Percentiles rank a stretch among this genome's conserved stretches.
Evolutionary conservation across 2,888 invertebrate species (phyloP).

Genomic region (Heliothis peltigera): DNA sequence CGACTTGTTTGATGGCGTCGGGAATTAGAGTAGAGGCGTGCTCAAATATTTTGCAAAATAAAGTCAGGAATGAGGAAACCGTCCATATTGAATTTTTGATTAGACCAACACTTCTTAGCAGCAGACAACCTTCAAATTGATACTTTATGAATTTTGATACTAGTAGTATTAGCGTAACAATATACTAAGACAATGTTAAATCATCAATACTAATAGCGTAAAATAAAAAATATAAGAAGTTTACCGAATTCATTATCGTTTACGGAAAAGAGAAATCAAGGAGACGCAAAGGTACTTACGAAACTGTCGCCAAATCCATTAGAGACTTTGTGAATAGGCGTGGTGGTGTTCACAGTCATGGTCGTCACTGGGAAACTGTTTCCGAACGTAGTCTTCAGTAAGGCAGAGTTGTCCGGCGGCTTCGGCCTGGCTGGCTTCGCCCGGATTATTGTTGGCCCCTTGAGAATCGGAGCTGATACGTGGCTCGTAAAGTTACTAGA

Average conservation of each 20-base stretch:
- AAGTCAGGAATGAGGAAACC: too few species aligned
- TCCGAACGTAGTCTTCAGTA: constrained; percentile 82
- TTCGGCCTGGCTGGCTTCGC: constrained; percentile 91
- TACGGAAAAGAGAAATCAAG: constrained; percentile 36
- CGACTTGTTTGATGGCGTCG: too few species aligned
- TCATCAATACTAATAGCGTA: too few species aligned
- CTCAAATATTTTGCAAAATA: too few species aligned
- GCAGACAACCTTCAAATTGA: too few species aligned
- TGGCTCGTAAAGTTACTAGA: constrained; percentile 82
- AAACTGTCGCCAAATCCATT: constrained; percentile 79
- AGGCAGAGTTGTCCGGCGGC: constrained; percentile 86
- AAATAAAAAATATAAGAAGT: not conserved
- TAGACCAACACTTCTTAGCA: too few species aligned
- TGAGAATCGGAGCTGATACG: constrained; percentile 79
- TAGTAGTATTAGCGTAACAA: too few species aligned
- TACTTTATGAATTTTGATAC: too few species aligned
- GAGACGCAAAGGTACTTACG: constrained; percentile 74
- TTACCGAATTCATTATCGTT: constrained; percentile 21
- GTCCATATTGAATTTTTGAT: too few species aligned
- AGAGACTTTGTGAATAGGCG: constrained; percentile 82
- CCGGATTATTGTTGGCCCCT: constrained; percentile 94
- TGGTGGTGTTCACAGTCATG: constrained; percentile 84
- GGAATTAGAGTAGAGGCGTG: too few species aligned
- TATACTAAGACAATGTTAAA: too few species aligned
- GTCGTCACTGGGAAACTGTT: constrained; percentile 73